Evolutionary conservation across 2,888 invertebrate genomes (phyloP).

Genomic region (Mystacides longicornis): DNA sequence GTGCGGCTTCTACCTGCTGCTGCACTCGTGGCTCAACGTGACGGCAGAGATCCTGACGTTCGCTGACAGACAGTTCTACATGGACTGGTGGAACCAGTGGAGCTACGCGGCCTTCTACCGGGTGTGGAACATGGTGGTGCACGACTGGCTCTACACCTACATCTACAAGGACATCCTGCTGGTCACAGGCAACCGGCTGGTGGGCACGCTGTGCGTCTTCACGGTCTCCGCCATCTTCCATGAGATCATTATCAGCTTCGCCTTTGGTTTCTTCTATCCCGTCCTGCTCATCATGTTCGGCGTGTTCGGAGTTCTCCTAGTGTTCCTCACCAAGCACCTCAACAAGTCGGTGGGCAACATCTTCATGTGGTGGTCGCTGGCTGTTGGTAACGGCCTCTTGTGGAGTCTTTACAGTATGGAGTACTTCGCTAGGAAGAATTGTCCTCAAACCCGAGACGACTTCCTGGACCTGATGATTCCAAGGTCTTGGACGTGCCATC

Average conservation of each 20-base stretch:
- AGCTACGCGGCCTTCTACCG: conserved; percentile 79
- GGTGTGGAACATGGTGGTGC: conserved; percentile 93
- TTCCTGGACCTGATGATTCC: conserved; percentile 42
- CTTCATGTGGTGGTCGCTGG: conserved; percentile 75
- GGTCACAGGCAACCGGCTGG: conserved; percentile 37
- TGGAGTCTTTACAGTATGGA: conserved; percentile 79
- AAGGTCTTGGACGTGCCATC: conserved; percentile 42
- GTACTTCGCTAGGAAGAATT: conserved; percentile 72
- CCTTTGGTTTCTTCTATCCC: conserved; percentile 83
- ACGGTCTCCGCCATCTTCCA: conserved; percentile 79
- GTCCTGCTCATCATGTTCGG: conserved; percentile 74
- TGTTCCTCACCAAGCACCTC: conserved; percentile 45
- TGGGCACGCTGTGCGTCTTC: conserved; percentile 61
- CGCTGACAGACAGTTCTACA: conserved; percentile 77
- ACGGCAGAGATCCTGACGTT: conserved; percentile 85
- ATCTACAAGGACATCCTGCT: conserved; percentile 66
- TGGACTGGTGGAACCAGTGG: conserved; percentile 91
- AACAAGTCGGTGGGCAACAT: conserved; percentile 50
- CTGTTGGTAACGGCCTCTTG: conserved; percentile 69
- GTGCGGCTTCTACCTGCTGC: conserved; percentile 75
- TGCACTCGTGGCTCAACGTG: conserved; percentile 89
- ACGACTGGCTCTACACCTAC: conserved; percentile 89
- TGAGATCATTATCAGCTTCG: conserved; percentile 74
- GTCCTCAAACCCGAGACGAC: conserved; percentile 37
- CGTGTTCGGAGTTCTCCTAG: conserved; percentile 54